Base-by-base conservation (phyloP, 2,888 invertebrate species). In the Drosophila sordidapex region DNA sequence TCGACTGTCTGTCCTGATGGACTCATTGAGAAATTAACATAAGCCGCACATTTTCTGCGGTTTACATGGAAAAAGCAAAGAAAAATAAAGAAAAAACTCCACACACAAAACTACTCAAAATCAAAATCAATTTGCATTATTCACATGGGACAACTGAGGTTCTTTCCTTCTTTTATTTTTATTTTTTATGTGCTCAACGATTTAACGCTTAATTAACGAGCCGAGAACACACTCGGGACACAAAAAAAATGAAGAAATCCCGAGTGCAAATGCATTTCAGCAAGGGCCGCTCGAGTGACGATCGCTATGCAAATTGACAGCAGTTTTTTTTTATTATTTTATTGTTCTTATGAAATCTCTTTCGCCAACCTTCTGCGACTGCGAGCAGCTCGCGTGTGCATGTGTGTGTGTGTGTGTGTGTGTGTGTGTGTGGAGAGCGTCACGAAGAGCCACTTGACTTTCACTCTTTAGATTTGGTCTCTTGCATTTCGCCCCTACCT, bases 151-250 rank as follows among this genome's bases (percentile, higher is more conserved):
- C 58, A 68, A 63, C 59, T 78, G 52, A 31, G 53, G 58, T 70
- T 54, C 63, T 67, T 65, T 15, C 15, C 52, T 52, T 56, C 21
- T 31, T n/a, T 52, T 52, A 33, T 33, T 31, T 31, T 52, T 27
- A 33, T 74, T 63, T 79, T 66, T 67, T 65, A 64, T 66, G 68
- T 72, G 70, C 74, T 79, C 77, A 63, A 81, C 81, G 79, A 88
- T 85, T 88, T 88, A 83, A 88, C 84, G 84, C 84, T 88, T 88
- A 85, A 85, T 85, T 85, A 89, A 82, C 80, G 78, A 69, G 73
- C 70, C 52, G 61, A 70, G 59, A 29, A 56, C 59, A 36, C 63
- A 60, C 51, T 73, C 68, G 59, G 76, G 66, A 65, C 64, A 78
- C 63, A 60, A 46, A 72, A 36, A 52, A 49, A 43, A 67, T 46